phyloP scores from a whole-genome alignment of 2,797 vertebrate species.

The Smutsia gigantea region DNA sequence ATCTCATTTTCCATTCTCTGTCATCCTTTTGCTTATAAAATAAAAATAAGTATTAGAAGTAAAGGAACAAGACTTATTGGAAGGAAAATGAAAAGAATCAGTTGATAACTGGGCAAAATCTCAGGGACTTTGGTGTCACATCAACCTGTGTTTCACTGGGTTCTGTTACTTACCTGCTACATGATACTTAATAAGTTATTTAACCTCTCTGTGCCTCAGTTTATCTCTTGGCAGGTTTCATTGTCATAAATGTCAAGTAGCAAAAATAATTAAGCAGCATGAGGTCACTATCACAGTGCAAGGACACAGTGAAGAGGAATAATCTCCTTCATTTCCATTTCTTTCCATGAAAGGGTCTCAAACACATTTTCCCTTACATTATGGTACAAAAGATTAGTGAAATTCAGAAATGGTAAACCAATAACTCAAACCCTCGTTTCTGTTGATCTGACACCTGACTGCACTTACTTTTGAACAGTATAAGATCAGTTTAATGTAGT shows the following conservation, averaged over 20 bases:
- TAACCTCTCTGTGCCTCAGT: neutral
- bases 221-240: neutral
- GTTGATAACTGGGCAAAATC: neutral
- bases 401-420: neutral
- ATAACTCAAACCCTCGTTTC: neutral
- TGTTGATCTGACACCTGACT: neutral
- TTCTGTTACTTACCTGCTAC: neutral
- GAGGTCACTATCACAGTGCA: neutral
- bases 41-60: neutral
- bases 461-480: neutral
- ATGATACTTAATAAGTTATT: neutral
- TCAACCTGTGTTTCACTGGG: neutral
- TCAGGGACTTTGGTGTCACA: neutral
- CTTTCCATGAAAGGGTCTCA: neutral
- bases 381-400: neutral
- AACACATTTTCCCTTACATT: neutral
- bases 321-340: neutral
- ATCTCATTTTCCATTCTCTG: neutral
- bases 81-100: neutral
- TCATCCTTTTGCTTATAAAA: conserved; percentile 1
- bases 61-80: neutral
- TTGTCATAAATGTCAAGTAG: neutral
- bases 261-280: neutral
- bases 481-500: neutral
- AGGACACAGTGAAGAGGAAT: neutral